These are phyloP conservation scores for Hexactinellida sp. DNA, from an alignment of 37 sponge, comb jelly and placozoan genomes.

Conservation along the genomic window DNA sequence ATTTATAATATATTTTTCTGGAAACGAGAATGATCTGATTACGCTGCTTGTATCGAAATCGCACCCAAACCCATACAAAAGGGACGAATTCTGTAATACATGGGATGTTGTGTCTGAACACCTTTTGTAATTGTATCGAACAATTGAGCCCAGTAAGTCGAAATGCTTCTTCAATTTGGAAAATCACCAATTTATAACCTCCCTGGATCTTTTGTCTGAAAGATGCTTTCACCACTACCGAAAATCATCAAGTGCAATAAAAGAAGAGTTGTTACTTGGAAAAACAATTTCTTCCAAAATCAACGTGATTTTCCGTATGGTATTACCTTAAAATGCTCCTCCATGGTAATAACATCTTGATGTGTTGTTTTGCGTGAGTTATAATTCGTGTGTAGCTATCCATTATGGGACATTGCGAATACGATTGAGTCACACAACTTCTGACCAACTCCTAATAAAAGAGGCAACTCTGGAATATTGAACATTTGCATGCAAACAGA, in stretches of 20 bases:
- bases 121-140: not conserved
- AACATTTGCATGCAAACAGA: no score
- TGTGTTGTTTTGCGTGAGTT: not conserved
- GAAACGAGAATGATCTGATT: not conserved
- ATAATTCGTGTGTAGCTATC: not conserved
- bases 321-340: not conserved
- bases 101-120: not conserved
- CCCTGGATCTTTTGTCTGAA: not conserved
- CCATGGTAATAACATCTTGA: not conserved
- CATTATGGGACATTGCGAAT: not conserved
- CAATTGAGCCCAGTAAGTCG: not conserved
- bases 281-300: not conserved
- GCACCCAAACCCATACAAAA: not conserved
- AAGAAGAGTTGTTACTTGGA: not conserved
- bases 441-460: not conserved
- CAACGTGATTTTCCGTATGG: not conserved
- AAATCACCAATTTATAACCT: not conserved
- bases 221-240: not conserved
- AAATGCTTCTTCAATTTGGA: not conserved
- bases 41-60: not conserved
- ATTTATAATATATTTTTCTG: not conserved
- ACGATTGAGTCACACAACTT: not conserved
- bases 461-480: not conserved
- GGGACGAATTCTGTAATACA: not conserved
- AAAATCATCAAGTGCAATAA: not conserved